Base-by-base conservation (phyloP, 2,113 vertebrate species). In the Tachysurus fulvidraco region DNA sequence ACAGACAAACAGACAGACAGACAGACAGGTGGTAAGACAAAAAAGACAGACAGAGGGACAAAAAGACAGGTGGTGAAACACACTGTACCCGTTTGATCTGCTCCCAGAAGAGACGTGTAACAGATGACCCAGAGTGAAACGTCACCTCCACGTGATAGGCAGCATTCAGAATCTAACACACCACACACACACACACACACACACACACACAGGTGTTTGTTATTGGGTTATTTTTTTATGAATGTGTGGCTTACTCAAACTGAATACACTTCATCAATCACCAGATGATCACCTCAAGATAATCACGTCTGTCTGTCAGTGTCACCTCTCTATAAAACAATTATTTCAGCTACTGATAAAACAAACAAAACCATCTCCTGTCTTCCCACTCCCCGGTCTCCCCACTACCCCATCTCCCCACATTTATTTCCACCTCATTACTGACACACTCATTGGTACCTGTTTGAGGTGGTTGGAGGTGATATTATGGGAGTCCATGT, bases 91-190 rank as follows among this genome's bases (percentile, higher is more conserved):
- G 98, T 90, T 99, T 99, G 93, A 99, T 98, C 93, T 99, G 98
- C 71, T 99, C 98, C 98, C 98, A 99, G 28, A 99, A 94, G 90
- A 98, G 94, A 88, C 97, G 95, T 5, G 97, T 98, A 46, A 99
- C 97, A 0, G 97, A 98, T 0, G 98, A 99, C 88, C 98, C 98
- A 0, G 98, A 98, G 91, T 98, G 97, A 92, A 99, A 99, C 0
- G 98, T 99, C 88, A 99, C 97, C 93, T 99, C 98, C 78, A 99
- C 98, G 0, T 99, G 97, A 91, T 99, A 99, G 71, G 98, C 98
- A 14, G 98, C 98, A 71, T 99, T 99, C 89, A 99, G 93, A 79
- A 99, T 97, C 98, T 99, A 93, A 30, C 88, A 89, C 65, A 67
- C n/a, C 64, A 67, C 64, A 62, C 23, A 62, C 62, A 65, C 23